A percentile compares a stretch with the other conserved stretches of the same genome.
Evolutionary conservation across 2,888 invertebrate species (phyloP).

Genomic region (Hypselothyrea guttata): DNA sequence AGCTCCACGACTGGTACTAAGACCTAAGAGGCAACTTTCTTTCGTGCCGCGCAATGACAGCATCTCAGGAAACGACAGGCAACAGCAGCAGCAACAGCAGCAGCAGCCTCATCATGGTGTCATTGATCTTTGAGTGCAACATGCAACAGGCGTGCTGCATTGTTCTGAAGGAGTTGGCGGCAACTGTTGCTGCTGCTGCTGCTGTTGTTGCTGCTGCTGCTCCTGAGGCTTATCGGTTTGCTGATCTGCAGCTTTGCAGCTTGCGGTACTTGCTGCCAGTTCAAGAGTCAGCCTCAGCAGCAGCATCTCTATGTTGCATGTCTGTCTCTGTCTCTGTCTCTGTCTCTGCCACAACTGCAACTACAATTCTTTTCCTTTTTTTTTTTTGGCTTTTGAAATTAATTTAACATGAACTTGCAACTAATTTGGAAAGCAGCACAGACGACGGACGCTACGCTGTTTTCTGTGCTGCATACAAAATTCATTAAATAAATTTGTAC

Average conservation of each 20-base stretch:
- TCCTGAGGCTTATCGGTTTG: constrained; percentile 42
- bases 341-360: constrained; percentile 35
- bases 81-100: constrained; percentile 26
- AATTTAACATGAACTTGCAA: constrained; percentile 69
- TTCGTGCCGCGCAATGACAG: constrained; percentile 67
- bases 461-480: constrained; percentile 49
- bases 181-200: constrained; percentile 16
- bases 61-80: constrained; percentile 22
- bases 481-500: constrained; percentile 63
- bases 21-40: constrained; percentile 53
- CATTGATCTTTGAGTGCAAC: constrained; percentile 60
- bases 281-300: constrained; percentile 66
- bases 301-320: constrained; percentile 25
- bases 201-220: constrained; percentile 17
- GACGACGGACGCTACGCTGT: constrained; percentile 14
- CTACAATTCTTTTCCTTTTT: constrained; percentile 41
- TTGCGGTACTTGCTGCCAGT: constrained; percentile 70
- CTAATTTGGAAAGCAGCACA: constrained; percentile 63
- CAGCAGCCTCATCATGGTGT: constrained; percentile 68
- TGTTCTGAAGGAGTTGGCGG: constrained; percentile 65
- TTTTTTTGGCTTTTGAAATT: too few relatives aligned
- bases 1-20: constrained; percentile 2
- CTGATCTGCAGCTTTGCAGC: constrained; percentile 49
- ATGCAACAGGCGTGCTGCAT: constrained; percentile 64
- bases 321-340: constrained; percentile 14